Base-by-base conservation (phyloP, 2,888 invertebrate species). In the Metallyticus violacea region DNA sequence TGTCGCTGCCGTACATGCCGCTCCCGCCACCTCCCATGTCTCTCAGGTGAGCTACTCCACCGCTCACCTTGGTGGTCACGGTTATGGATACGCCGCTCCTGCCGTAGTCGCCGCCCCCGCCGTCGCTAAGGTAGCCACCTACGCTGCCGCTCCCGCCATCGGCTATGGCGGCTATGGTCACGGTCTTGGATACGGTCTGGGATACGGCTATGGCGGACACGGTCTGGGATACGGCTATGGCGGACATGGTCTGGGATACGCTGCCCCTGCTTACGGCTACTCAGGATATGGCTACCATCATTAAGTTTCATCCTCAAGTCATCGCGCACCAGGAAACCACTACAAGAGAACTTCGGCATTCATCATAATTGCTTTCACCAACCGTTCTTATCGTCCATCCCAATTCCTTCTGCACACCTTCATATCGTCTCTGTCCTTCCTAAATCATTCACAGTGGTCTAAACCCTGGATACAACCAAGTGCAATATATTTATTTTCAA, bases 271-370 rank as follows among this genome's bases (percentile, higher is more conserved):
- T 40, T 62, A 62, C 40, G 86, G 84, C 29, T 87, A 87, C 77
- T 81, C 85, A 22, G 87, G 87, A n/a, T 87, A 87, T 40, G 87
- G 87, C 40, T 81, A 85, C 85, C 87, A 87, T 77, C 86, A 87
- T 40, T 87, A 86, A 87, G 85, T 25, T 5, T n/a, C 78, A 77
- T 22, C 80, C 25, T 78, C 79, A 22, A 26, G 40, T 62, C 40
- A 62, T 62, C 40, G 15, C 40, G 15, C 15, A 15, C 40, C 40
- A 62, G 22, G 15, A 62, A 62, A 62, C 40, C 40, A 62, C 40
- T 15, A 62, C 40, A 62, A n/a, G 3, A 62, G 40, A 62, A 62
- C 40, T n/a, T 62, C 40, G 40, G 40, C 40, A 62, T 62, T 62
- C 40, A 62, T 62, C 40, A n/a, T n/a, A n/a, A n/a, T n/a, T n/a